These are phyloP conservation scores for Ashinkailepas kermadecensis DNA, from an alignment of 2,888 invertebrate species.

Conservation along the genomic window DNA sequence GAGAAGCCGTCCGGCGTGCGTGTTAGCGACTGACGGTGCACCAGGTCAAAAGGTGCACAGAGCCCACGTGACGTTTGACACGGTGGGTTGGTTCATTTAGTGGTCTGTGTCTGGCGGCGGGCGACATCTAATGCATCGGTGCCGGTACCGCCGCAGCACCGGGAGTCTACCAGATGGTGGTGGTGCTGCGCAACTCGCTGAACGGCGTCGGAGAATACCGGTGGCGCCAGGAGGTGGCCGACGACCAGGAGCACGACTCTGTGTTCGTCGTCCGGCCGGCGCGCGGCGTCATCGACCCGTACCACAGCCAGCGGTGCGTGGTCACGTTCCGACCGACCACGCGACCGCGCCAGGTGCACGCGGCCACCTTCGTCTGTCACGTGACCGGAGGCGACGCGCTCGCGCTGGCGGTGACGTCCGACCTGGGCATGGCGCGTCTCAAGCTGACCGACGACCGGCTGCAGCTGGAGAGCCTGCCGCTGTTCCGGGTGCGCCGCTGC, in stretches of 20 bases:
- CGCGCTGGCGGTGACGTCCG: background rate
- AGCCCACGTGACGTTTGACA: too few relatives aligned
- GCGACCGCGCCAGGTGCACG: background rate
- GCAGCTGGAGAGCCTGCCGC: conserved; percentile 15
- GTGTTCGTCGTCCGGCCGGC: background rate
- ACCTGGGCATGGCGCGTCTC: background rate
- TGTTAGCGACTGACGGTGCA: too few relatives aligned
- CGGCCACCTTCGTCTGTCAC: conserved; percentile 7
- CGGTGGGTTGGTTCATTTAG: too few relatives aligned
- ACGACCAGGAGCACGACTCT: background rate
- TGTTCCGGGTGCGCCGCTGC: background rate
- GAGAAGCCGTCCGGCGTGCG: too few relatives aligned
- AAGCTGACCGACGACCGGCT: background rate
- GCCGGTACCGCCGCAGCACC: background rate
- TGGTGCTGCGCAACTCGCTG: conserved; percentile 12
- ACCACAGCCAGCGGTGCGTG: conserved; percentile 19
- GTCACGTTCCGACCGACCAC: background rate
- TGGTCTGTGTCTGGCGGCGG: too few relatives aligned
- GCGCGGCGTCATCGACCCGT: conserved; percentile 19
- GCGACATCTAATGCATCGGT: too few relatives aligned
- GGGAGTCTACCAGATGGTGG: conserved; percentile 11
- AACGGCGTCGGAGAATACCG: conserved; percentile 19
- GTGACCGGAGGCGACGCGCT: conserved; percentile 9
- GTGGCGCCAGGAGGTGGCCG: background rate
- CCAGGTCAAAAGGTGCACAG: too few relatives aligned